Conservation (phyloP, 2,113 vertebrate genomes). For the Coryphaenoides rupestris region DNA sequence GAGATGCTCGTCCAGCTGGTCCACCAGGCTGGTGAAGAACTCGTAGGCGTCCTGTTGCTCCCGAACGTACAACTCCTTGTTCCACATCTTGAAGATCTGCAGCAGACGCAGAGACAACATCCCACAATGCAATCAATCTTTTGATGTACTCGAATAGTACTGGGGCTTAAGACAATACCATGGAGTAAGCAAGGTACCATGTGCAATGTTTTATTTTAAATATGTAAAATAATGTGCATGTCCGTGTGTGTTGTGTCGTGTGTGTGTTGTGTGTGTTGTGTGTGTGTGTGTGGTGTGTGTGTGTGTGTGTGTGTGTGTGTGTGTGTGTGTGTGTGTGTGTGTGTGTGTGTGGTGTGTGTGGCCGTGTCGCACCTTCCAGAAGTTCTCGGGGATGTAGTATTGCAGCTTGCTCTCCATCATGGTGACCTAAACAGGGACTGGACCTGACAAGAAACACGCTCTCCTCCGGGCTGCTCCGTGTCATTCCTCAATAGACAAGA, state of each 20-base stretch:
- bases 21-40: slow-evolving; percentile 98
- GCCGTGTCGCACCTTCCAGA: slow-evolving; percentile 86
- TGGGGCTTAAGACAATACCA: too few relatives aligned
- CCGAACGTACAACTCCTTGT: slow-evolving; percentile 93
- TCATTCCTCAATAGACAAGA: slow-evolving; percentile 96
- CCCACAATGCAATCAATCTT: too few relatives aligned
- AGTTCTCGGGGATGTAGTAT: slow-evolving; percentile 98
- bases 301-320: too few relatives aligned
- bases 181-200: too few relatives aligned
- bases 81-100: slow-evolving; percentile 99
- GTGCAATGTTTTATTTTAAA: too few relatives aligned
- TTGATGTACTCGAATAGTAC: too few relatives aligned
- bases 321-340: too few relatives aligned
- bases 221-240: too few relatives aligned
- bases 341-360: too few relatives aligned
- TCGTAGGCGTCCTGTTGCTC: slow-evolving; percentile 98
- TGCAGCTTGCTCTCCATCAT: slow-evolving; percentile 99
- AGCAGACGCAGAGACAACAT: not conserved
- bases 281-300: too few relatives aligned
- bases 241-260: too few relatives aligned
- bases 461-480: slow-evolving; percentile 94
- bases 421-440: slow-evolving; percentile 95
- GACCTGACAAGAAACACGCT: slow-evolving; percentile 97
- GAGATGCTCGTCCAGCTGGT: slow-evolving; percentile 97
- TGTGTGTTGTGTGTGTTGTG: too few relatives aligned